Conservation (phyloP, 2,797 vertebrate species). For the Chaetophractus vellerosus region DNA sequence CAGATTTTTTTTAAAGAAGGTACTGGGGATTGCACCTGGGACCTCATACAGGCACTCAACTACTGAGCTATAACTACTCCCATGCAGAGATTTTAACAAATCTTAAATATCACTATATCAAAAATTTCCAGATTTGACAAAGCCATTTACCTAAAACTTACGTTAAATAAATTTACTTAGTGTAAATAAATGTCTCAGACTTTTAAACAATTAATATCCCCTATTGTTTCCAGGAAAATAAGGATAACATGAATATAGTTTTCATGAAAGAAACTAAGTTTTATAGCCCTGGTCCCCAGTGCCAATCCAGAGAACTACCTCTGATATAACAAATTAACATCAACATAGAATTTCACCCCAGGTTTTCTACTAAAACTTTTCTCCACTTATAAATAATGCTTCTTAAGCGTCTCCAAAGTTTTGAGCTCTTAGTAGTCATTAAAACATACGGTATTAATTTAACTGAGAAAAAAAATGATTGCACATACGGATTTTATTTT, state of each 20-base stretch:
- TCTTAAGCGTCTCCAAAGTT: conserved; percentile 45
- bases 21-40: too few relatives aligned
- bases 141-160: conserved; percentile 49
- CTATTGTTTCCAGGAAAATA: conserved; percentile 38
- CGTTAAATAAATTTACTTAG: conserved; percentile 2
- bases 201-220: not conserved
- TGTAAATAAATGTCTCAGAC: not conserved
- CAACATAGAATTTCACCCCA: conserved; percentile 34
- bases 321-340: conserved; percentile 42
- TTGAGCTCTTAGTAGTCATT: conserved; percentile 6
- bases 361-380: conserved; percentile 49
- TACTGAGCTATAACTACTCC: too few relatives aligned
- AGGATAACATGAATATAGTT: not conserved
- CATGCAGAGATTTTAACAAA: conserved; percentile 15
- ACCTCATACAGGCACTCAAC: too few relatives aligned
- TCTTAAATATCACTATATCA: conserved; percentile 55
- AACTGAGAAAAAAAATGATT: conserved; percentile 23
- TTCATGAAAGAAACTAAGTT: conserved; percentile 49
- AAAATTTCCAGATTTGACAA: conserved; percentile 28
- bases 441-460: conserved; percentile 32
- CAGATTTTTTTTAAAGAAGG: not conserved
- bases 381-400: conserved; percentile 34
- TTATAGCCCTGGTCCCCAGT: not conserved
- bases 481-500: conserved; percentile 4
- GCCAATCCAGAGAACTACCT: not conserved